Conservation (phyloP, 2,888 invertebrate genomes). For the Cyclophora punctaria region DNA sequence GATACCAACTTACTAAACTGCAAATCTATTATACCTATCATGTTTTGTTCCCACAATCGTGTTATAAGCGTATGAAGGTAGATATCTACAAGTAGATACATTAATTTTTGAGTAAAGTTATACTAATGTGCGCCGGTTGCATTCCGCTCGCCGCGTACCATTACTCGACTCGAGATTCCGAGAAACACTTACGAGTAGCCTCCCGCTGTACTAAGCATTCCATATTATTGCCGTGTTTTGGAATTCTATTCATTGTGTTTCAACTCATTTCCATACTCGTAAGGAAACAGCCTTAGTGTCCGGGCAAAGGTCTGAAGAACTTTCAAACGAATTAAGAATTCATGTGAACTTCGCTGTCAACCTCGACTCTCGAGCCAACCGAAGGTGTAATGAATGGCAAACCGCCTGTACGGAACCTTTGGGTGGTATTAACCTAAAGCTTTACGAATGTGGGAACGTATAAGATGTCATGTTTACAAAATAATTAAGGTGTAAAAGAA, state of each 20-base stretch:
- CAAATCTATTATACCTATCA: no score
- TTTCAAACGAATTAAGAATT: no score
- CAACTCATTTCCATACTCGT: slow-evolving; percentile 57
- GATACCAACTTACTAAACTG: no score
- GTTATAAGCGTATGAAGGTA: no score
- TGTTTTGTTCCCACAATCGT: no score
- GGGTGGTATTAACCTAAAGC: not conserved
- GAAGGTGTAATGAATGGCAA: no score
- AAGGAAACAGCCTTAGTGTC: slow-evolving; percentile 43
- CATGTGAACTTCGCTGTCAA: no score
- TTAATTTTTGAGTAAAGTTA: not conserved
- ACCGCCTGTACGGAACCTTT: no score
- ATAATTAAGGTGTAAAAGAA: no score
- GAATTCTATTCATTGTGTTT: slow-evolving; percentile 64
- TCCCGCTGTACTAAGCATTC: slow-evolving; percentile 63
- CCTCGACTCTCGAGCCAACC: no score
- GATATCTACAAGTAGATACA: no score
- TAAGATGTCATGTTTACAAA: slow-evolving; percentile 45
- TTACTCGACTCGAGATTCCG: slow-evolving; percentile 60
- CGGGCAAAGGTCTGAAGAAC: slow-evolving; percentile 45
- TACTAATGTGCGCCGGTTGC: slow-evolving; percentile 33
- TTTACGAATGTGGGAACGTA: slow-evolving; percentile 31
- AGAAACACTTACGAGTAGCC: slow-evolving; percentile 65
- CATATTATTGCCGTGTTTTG: slow-evolving; percentile 61
- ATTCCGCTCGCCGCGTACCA: slow-evolving; percentile 65